Conservation (phyloP, 2,113 vertebrate species). For the Brienomyrus longianalis region DNA sequence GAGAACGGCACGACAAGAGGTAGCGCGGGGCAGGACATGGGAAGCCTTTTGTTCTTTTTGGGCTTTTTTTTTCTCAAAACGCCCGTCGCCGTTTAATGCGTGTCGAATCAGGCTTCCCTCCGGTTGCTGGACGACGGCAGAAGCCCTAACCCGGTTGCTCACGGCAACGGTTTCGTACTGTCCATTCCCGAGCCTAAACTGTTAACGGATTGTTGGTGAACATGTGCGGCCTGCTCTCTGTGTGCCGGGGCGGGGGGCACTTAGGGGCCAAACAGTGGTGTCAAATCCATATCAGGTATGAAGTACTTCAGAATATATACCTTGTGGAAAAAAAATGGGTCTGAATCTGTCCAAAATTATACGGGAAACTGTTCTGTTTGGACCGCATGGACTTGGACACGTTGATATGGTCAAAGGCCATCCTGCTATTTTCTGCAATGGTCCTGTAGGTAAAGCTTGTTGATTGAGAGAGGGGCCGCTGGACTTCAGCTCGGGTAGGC, state of each 20-base stretch:
- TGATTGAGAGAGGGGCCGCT: not conserved
- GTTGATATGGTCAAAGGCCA: not conserved
- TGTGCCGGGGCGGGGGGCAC: not conserved
- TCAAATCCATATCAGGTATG: not conserved
- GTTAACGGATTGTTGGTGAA: not conserved
- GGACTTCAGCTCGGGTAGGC: not conserved
- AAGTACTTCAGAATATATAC: not conserved
- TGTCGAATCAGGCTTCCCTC: not conserved
- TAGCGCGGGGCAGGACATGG: constrained; percentile 29
- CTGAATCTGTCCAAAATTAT: not conserved
- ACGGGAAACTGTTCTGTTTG: not conserved
- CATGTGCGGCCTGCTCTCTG: not conserved
- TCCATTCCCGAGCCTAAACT: not conserved
- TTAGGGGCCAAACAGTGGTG: not conserved
- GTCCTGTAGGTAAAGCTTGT: not conserved
- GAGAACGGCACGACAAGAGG: constrained; percentile 48
- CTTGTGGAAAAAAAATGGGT: not conserved
- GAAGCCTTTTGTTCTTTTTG: constrained; percentile 25
- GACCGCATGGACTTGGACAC: not conserved
- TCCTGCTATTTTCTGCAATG: not conserved
- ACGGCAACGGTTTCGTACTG: not conserved
- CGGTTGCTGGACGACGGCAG: not conserved
- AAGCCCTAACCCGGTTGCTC: not conserved
- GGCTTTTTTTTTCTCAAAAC: not conserved
- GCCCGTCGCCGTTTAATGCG: not conserved